phyloP scores from a whole-genome alignment of 2,113 vertebrate genomes.

The Brienomyrus brachyistius region DNA sequence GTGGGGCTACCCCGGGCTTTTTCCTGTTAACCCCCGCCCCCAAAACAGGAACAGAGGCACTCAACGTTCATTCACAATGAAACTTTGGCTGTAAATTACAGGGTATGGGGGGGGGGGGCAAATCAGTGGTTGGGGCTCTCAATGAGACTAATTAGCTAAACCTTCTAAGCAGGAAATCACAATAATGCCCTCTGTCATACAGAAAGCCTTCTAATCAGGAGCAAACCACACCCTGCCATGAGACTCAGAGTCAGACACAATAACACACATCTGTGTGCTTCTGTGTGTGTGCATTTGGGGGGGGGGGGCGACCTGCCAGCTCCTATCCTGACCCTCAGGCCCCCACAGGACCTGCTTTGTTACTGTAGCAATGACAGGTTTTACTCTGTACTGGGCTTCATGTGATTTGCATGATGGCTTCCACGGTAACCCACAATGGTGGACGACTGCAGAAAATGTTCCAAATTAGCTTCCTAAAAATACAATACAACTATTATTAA shows the following conservation, averaged over 20 bases:
- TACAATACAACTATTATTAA: neutral
- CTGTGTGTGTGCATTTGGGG: neutral
- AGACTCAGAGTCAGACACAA: neutral
- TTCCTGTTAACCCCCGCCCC: neutral
- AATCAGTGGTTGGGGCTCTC: slow-evolving; percentile 53
- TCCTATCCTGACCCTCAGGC: neutral
- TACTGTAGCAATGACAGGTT: neutral
- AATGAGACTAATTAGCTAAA: slow-evolving; percentile 53
- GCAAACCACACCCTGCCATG: neutral
- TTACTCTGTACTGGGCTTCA: neutral
- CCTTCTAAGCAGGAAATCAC: slow-evolving; percentile 53
- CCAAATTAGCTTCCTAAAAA: neutral
- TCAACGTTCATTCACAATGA: slow-evolving; percentile 1
- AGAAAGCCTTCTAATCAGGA: slow-evolving; percentile 61
- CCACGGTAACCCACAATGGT: neutral
- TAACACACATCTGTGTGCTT: neutral
- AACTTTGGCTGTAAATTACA: slow-evolving; percentile 58
- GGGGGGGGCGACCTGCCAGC: neutral
- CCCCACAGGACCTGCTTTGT: neutral
- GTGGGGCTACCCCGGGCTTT: neutral
- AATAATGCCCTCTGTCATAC: slow-evolving; percentile 60
- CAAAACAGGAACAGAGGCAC: neutral
- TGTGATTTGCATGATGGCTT: neutral
- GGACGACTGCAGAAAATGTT: neutral
- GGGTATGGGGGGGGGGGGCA: slow-evolving; percentile 56